Evolutionary conservation across 2,797 vertebrate genomes (phyloP).

Genomic region (Enoplosus armatus): DNA sequence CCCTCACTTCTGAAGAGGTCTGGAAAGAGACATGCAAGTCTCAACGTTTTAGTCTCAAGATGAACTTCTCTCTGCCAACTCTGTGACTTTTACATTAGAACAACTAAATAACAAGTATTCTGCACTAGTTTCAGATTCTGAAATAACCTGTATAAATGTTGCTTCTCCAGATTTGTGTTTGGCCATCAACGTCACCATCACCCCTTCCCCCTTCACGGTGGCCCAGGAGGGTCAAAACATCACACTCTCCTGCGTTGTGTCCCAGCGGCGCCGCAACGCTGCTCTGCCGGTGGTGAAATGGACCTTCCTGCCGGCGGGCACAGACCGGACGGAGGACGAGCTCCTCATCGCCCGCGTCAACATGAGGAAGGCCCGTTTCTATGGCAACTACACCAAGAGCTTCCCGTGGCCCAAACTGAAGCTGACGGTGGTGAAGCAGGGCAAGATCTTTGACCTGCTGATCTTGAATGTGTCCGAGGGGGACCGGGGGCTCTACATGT

Average conservation of each 20-base stretch:
- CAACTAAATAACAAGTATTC: neutral
- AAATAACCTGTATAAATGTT: neutral
- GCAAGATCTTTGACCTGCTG: constrained; percentile 88
- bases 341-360: constrained; percentile 93
- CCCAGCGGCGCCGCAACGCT: constrained; percentile 87
- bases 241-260: constrained; percentile 91
- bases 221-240: constrained; percentile 91
- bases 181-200: constrained; percentile 93
- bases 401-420: constrained; percentile 89
- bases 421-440: constrained; percentile 88
- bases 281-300: constrained; percentile 93
- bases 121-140: neutral
- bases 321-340: constrained; percentile 81
- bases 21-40: neutral
- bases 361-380: constrained; percentile 93
- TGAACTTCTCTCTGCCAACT: neutral
- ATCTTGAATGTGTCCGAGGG: constrained; percentile 86
- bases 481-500: constrained; percentile 92
- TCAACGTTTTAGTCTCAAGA: neutral
- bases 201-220: constrained; percentile 88
- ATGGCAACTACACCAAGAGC: constrained; percentile 93
- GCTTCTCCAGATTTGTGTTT: constrained; percentile 84
- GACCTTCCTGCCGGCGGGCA: constrained; percentile 85
- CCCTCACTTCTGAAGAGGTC: neutral
- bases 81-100: neutral